Percentiles rank a stretch among this genome's conserved stretches.
These are phyloP conservation scores for Lordiphosa mommai DNA, from an alignment of 1,140 invertebrate species.

Conservation along the genomic window DNA sequence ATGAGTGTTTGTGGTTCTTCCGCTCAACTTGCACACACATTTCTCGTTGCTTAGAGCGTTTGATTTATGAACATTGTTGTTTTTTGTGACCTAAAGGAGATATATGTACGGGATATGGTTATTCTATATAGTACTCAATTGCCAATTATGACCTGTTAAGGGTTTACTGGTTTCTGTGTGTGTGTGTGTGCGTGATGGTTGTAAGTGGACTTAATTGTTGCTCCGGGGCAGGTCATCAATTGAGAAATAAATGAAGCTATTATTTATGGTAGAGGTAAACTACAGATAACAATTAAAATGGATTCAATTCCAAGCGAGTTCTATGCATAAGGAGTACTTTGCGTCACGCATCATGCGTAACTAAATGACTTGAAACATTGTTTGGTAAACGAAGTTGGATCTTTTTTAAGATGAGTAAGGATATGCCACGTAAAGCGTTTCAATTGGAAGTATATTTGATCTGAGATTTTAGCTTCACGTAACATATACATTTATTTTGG, in stretches of 20 bases:
- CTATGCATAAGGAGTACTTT: no score
- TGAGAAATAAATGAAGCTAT: background rate
- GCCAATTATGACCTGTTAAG: constrained; percentile 73
- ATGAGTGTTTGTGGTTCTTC: constrained; percentile 25
- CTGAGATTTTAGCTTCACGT: no score
- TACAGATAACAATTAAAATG: no score
- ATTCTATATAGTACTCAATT: constrained; percentile 65
- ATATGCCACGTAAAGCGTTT: no score
- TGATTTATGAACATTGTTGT: constrained; percentile 56
- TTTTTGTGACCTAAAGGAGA: constrained; percentile 17
- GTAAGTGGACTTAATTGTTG: constrained; percentile 29
- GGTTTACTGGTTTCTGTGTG: constrained; percentile 14
- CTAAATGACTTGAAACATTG: no score
- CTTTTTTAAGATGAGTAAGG: no score
- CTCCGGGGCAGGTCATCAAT: background rate
- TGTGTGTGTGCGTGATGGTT: constrained; percentile 21
- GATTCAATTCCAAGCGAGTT: no score
- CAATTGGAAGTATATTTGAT: no score
- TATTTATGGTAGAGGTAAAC: no score
- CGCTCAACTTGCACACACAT: constrained; percentile 27
- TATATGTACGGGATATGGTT: constrained; percentile 30
- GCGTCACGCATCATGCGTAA: no score
- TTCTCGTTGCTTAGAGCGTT: constrained; percentile 43
- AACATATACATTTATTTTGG: no score
- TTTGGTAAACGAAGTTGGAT: no score